These are phyloP conservation scores for Porites evermanni DNA, from an alignment of 92 coral and sea anemone genomes.

Conservation along the genomic window DNA sequence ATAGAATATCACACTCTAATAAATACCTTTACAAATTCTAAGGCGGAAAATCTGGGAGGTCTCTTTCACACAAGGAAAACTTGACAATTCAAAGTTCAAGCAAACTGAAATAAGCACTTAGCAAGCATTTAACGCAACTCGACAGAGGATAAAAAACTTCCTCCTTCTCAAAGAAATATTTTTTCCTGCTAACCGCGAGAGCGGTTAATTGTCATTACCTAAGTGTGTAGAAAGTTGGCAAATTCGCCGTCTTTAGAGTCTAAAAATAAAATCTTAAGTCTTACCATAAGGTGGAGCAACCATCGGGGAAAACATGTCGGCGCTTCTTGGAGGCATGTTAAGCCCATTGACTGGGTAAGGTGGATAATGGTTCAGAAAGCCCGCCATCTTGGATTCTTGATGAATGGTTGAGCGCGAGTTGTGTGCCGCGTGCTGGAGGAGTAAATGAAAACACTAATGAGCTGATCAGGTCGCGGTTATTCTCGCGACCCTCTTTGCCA, in stretches of 20 bases:
- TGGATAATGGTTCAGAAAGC: constrained; percentile 90
- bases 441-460: constrained; percentile 33
- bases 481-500: constrained; percentile 65
- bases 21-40: constrained; percentile 30
- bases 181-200: background rate
- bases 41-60: constrained; percentile 48
- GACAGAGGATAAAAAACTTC: background rate
- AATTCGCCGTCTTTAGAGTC: background rate
- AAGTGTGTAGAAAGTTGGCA: constrained; percentile 6
- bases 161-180: background rate
- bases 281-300: constrained; percentile 84
- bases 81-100: background rate
- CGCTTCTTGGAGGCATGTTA: constrained; percentile 83
- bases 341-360: constrained; percentile 83
- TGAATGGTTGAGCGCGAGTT: constrained; percentile 29
- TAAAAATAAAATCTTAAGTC: constrained; percentile 36
- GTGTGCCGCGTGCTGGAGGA: constrained; percentile 43
- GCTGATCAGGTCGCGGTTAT: constrained; percentile 50
- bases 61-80: constrained; percentile 7
- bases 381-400: constrained; percentile 77
- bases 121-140: constrained; percentile 21
- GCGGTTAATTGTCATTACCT: constrained; percentile 3
- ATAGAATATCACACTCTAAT: constrained; percentile 1
- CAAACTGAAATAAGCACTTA: constrained; percentile 6
- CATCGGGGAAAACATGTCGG: constrained; percentile 89